phyloP scores from a whole-genome alignment of 1,140 invertebrate species.

The Alviniconcha marisindica region DNA sequence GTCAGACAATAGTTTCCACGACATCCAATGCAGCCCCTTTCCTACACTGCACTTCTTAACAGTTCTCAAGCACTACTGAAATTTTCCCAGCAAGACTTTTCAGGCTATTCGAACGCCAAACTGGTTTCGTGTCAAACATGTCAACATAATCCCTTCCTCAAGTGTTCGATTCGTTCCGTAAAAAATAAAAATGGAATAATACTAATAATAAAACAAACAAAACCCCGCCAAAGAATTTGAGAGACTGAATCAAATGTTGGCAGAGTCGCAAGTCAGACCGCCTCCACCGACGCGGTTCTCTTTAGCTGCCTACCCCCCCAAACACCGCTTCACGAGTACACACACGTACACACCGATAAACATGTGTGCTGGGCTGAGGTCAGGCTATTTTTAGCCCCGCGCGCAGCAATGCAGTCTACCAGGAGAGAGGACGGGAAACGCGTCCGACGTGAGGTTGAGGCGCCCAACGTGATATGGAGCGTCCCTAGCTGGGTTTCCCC shows the following conservation, averaged over 20 bases:
- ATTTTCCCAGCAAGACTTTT: no score
- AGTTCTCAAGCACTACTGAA: no score
- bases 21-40: no score
- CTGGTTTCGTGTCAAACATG: no score
- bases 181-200: no score
- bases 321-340: not conserved
- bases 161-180: no score
- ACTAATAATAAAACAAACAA: no score
- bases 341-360: slow-evolving; percentile 23
- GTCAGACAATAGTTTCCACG: no score
- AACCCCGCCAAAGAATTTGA: no score
- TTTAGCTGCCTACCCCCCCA: not conserved
- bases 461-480: not conserved
- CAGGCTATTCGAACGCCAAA: no score
- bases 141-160: no score
- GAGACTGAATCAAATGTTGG: not conserved
- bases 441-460: not conserved
- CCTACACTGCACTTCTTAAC: no score
- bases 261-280: not conserved
- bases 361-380: slow-evolving; percentile 18
- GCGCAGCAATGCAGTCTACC: not conserved
- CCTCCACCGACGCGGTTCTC: not conserved
- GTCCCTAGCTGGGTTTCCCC: not conserved
- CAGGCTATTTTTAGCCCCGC: slow-evolving; percentile 14
- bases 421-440: not conserved